Percentiles rank a stretch among this genome's conserved stretches.
Conservation (phyloP, 2,888 invertebrate species). For the Pemphredon lugubris region DNA sequence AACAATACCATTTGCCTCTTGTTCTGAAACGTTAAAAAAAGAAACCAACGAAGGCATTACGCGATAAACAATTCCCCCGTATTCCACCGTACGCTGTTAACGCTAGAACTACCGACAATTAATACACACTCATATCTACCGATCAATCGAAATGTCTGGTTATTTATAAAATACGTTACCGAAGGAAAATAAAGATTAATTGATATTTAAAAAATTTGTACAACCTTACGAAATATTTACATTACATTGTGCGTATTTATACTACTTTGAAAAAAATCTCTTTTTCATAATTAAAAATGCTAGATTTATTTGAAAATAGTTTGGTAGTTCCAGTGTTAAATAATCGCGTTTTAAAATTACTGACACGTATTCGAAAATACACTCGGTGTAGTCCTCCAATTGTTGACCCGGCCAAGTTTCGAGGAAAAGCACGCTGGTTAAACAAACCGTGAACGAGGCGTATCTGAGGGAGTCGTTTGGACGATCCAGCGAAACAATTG, state of each 20-base stretch:
- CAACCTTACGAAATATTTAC: neutral
- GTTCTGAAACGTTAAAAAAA: slow-evolving; percentile 22
- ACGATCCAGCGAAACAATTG: slow-evolving; percentile 13
- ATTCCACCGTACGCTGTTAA: too few species aligned
- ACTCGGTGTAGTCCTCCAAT: slow-evolving; percentile 57
- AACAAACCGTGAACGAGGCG: slow-evolving; percentile 56
- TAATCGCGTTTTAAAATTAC: slow-evolving; percentile 16
- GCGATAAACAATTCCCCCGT: too few species aligned
- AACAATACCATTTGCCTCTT: slow-evolving; percentile 62
- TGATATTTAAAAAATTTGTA: neutral
- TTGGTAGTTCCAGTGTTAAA: neutral
- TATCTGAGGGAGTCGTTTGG: slow-evolving; percentile 60
- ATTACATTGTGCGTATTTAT: neutral
- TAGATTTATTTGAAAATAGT: neutral
- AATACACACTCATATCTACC: too few species aligned
- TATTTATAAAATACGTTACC: neutral
- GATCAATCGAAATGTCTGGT: too few species aligned
- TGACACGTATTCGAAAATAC: slow-evolving; percentile 60
- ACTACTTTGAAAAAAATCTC: too few species aligned
- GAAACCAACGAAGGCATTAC: neutral
- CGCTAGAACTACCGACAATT: too few species aligned
- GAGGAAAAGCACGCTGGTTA: slow-evolving; percentile 58
- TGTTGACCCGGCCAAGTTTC: slow-evolving; percentile 67
- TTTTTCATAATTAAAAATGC: too few species aligned
- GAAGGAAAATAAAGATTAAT: neutral